phyloP scores from a whole-genome alignment of 1,140 invertebrate species.

The Manduca sexta region DNA sequence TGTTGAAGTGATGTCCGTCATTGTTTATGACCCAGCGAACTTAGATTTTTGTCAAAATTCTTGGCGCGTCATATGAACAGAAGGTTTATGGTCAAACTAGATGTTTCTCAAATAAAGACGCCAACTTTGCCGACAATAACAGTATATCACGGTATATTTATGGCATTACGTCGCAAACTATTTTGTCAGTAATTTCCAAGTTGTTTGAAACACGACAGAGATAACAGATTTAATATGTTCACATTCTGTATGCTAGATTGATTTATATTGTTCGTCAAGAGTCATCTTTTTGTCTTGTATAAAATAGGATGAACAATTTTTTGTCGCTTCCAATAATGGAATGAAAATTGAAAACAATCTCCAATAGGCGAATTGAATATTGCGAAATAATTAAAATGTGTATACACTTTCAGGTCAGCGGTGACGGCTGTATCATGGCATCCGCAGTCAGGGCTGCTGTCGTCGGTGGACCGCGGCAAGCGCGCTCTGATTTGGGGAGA shows the following conservation, averaged over 20 bases:
- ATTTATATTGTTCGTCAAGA: too few species aligned
- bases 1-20: conserved; percentile 33
- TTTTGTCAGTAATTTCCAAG: too few species aligned
- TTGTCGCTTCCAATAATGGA: too few species aligned
- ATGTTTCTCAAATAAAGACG: not conserved
- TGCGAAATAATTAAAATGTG: not conserved
- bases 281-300: too few species aligned
- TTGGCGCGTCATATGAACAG: not conserved
- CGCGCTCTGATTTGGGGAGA: conserved; percentile 91
- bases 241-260: too few species aligned
- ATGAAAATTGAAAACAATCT: too few species aligned
- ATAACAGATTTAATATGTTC: too few species aligned
- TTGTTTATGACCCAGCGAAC: conserved; percentile 41
- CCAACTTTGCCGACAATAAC: not conserved
- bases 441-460: conserved; percentile 86
- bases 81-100: not conserved
- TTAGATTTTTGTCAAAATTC: conserved; percentile 45
- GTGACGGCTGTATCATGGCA: conserved; percentile 95
- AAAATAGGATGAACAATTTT: too few species aligned
- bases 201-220: too few species aligned
- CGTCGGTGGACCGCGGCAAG: conserved; percentile 91
- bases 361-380: too few species aligned
- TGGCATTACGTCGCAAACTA: too few species aligned
- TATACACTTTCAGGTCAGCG: conserved; percentile 78
- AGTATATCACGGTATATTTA: not conserved